Evolutionary conservation across 2,888 invertebrate species (phyloP).

Genomic region (Meloe dianella): DNA sequence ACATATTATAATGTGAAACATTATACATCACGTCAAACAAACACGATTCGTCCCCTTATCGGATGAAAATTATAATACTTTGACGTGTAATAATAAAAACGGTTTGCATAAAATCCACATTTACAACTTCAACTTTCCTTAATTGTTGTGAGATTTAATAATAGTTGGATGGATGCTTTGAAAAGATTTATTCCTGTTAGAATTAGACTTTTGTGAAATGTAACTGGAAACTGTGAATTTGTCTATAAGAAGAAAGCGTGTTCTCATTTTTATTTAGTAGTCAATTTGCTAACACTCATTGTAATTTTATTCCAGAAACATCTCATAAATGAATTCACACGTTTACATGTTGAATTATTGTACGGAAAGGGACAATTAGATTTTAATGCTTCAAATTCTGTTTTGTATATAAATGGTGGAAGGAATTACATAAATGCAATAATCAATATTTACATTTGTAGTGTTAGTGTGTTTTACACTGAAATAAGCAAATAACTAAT

Average conservation of each 20-base stretch:
- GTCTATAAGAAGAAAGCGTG: neutral
- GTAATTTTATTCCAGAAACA: neutral
- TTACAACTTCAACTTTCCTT: neutral
- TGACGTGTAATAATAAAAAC: too few species aligned
- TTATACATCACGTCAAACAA: too few species aligned
- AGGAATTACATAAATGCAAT: neutral
- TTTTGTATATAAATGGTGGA: neutral
- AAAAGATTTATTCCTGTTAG: neutral
- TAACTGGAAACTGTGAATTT: neutral
- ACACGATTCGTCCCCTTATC: too few species aligned
- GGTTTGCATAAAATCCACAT: neutral
- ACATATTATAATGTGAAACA: too few species aligned
- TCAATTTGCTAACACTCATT: neutral
- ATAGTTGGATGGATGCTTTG: neutral
- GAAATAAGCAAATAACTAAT: neutral
- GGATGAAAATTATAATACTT: too few species aligned
- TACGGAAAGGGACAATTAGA: neutral
- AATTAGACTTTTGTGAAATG: neutral
- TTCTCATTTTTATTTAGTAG: neutral
- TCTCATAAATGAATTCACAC: neutral
- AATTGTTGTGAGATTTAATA: neutral
- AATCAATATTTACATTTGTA: neutral
- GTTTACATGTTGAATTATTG: conserved; percentile 4
- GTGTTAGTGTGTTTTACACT: neutral
- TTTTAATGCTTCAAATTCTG: neutral